A percentile compares a stretch with the other conserved stretches of the same genome.
Evolutionary conservation across 2,888 invertebrate genomes (phyloP).

Genomic region (Drymonia ruficornis): DNA sequence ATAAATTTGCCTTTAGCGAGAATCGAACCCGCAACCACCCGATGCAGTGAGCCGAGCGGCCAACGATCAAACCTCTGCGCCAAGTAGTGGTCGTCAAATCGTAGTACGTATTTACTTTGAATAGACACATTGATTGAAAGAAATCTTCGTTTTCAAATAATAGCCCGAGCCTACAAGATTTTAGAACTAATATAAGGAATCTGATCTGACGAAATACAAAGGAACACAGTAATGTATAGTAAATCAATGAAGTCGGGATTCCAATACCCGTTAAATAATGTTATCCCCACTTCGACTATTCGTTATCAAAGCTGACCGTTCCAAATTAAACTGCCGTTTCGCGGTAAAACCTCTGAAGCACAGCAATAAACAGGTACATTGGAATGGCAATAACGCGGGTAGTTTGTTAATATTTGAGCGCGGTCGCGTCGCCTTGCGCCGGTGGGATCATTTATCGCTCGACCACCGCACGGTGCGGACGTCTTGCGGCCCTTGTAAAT

Average conservation of each 20-base stretch:
- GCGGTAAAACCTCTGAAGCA: conserved; percentile 43
- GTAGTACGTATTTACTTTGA: no score
- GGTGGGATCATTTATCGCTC: conserved; percentile 64
- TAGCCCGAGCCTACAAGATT: no score
- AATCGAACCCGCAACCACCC: no score
- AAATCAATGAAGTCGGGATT: neutral
- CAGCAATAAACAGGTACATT: conserved; percentile 63
- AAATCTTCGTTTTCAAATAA: no score
- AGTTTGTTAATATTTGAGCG: conserved; percentile 80
- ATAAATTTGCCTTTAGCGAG: no score
- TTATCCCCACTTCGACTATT: neutral
- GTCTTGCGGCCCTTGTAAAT: conserved; percentile 55
- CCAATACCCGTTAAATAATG: neutral
- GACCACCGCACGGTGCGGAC: conserved; percentile 55
- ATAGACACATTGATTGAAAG: no score
- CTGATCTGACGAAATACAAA: no score
- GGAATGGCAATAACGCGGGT: conserved; percentile 66
- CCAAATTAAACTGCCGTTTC: neutral
- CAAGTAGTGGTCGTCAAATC: no score
- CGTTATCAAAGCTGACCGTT: neutral
- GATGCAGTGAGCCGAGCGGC: no score
- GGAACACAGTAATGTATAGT: no score
- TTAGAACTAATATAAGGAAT: no score
- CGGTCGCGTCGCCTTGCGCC: conserved; percentile 57
- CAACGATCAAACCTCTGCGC: no score